Percentiles rank a stretch among this genome's conserved stretches.
phyloP scores from a whole-genome alignment of 2,113 vertebrate genomes.

The Xenopus tropicalis region UCB_Xtro_10.0 CM004451.2:58556001-58556500 shows the following conservation, averaged over 20 bases:
- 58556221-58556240: constrained; percentile 1
- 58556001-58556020: constrained; percentile 13
- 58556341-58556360: constrained; percentile 11
- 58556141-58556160: not conserved
- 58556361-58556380: constrained; percentile 51
- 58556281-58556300: constrained; percentile 11
- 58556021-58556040: not conserved
- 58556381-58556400: constrained; percentile 55
- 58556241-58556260: not conserved
- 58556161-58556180: not conserved
- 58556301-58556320: not conserved
- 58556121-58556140: not conserved
- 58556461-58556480: constrained; percentile 53
- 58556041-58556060: constrained; percentile 9
- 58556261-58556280: not conserved
- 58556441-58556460: constrained; percentile 52
- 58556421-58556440: constrained; percentile 51
- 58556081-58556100: not conserved
- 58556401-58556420: constrained; percentile 49
- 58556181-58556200: not conserved
- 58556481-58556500: constrained; percentile 50
- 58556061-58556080: not conserved
- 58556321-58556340: not conserved
- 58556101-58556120: not conserved
- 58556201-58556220: not conserved